phyloP scores from a whole-genome alignment of 2,888 invertebrate genomes.

The Eupelmus urozonus region DNA sequence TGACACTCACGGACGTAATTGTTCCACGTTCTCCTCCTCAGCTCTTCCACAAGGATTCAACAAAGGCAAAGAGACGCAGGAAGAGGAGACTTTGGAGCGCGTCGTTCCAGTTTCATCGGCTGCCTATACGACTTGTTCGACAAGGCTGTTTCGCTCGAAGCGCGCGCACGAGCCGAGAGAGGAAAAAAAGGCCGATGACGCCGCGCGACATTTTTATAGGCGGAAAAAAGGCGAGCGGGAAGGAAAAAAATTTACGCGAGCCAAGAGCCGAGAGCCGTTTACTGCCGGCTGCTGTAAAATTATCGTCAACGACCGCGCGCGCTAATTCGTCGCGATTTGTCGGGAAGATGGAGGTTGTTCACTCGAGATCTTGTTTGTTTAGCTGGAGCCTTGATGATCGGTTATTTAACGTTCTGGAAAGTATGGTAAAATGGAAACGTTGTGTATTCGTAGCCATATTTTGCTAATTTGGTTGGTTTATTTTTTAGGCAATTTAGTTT shows the following conservation, averaged over 20 bases:
- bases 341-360: no score
- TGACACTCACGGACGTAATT: background rate
- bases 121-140: conserved; percentile 54
- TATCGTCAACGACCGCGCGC: background rate
- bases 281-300: background rate
- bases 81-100: background rate
- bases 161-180: conserved; percentile 31
- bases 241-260: no score
- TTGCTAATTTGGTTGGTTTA: no score
- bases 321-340: no score
- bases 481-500: no score
- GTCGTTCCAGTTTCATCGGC: conserved; percentile 51
- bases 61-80: conserved; percentile 11
- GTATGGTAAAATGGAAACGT: no score
- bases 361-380: no score
- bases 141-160: conserved; percentile 55
- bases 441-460: no score
- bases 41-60: background rate
- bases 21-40: background rate
- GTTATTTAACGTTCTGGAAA: no score
- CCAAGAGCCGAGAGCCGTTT: background rate
- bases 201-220: conserved; percentile 45
- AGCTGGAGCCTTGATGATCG: no score
- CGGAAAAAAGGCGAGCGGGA: conserved; percentile 37
- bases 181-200: conserved; percentile 41